Base-by-base conservation (phyloP, 2,797 vertebrate species). In the Rhinatrema bivittatum region DNA sequence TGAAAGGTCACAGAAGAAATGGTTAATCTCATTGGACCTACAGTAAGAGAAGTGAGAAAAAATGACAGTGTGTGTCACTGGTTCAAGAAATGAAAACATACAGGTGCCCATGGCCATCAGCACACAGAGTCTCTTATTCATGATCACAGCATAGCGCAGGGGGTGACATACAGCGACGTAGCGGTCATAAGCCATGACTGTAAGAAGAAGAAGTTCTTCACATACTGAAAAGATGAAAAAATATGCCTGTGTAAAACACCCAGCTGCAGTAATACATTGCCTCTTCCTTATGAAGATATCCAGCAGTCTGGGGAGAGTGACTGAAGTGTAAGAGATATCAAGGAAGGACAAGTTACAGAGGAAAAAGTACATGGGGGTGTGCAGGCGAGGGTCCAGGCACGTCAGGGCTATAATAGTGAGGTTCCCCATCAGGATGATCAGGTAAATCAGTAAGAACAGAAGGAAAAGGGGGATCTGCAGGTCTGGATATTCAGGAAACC, bases 161-260 rank as follows among this genome's bases (percentile, higher is more conserved):
- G 51, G 54, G 5, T 32, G 36, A 15, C 51, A 58, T 29, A 53
- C 56, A 41, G 42, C 49, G 25, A 58, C 37, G 5, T 45, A 62
- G 23, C 18, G 29, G 9, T 58, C 50, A 37, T 59, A 62, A 13
- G 51, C 51, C 60, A 59, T 62, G 3, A 46, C 16, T 0, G 55
- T 51, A 20, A 59, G 9, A 7, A 59, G 7, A 5, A 52, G 40
- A 11, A 59, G 36, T 1, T 59, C 51, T 8, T 35, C 49, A 4
- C 55, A 3, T 2, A 4, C 20, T 17, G 4, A 49, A 0, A 31
- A 16, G 4, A 55, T 55, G 34, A 59, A 59, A 1, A 59, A 32
- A 9, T 27, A 55, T n/a, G 59, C 46, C 2, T 62, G 51, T 1
- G 21, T 13, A 9, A 6, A 9, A 16, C 51, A 62, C 2, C 5